phyloP scores from a whole-genome alignment of 2,113 vertebrate species.

The Neolamprologus hecqui region DNA sequence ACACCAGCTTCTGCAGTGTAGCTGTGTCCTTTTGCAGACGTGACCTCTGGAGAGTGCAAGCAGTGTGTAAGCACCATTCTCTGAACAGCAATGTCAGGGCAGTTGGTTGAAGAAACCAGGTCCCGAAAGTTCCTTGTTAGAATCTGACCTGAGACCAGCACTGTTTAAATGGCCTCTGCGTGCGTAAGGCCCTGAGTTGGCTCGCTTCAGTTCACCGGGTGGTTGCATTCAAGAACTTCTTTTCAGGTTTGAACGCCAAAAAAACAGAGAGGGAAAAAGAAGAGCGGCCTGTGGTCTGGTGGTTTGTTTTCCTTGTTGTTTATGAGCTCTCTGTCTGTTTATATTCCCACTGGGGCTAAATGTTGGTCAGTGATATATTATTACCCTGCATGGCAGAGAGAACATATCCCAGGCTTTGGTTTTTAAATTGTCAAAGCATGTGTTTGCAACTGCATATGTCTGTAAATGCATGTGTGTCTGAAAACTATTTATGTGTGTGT shows the following conservation, averaged over 20 bases:
- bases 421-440: constrained; percentile 61
- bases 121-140: not conserved
- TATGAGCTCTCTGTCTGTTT: constrained; percentile 12
- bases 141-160: constrained; percentile 22
- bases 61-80: constrained; percentile 39
- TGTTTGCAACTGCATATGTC: constrained; percentile 22
- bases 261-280: not conserved
- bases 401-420: constrained; percentile 86
- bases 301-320: constrained; percentile 9
- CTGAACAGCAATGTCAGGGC: not conserved
- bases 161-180: constrained; percentile 8
- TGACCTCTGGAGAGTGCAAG: constrained; percentile 10
- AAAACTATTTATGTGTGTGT: not conserved
- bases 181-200: constrained; percentile 51
- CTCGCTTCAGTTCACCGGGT: not conserved
- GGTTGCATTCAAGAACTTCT: not conserved
- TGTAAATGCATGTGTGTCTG: not conserved
- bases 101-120: not conserved
- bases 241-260: not conserved
- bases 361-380: constrained; percentile 64
- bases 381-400: constrained; percentile 95
- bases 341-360: constrained; percentile 47
- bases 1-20: constrained; percentile 1
- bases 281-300: constrained; percentile 12
- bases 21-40: not conserved